These are phyloP conservation scores for Drosophila pachea DNA, from an alignment of 1,140 invertebrate genomes.

Conservation along the genomic window DNA sequence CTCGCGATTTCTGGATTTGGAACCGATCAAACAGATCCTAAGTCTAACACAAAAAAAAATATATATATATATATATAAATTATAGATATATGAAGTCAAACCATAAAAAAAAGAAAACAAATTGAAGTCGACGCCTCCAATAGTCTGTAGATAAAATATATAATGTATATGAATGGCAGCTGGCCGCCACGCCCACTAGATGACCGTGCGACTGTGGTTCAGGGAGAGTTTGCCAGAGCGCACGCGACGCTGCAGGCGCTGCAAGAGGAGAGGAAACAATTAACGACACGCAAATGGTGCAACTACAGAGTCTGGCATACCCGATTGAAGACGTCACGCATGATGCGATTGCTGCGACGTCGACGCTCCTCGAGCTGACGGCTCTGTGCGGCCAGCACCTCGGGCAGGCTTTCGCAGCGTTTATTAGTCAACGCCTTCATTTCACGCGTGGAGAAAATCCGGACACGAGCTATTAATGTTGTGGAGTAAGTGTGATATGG, in stretches of 20 bases:
- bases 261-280: not conserved
- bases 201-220: constrained; percentile 70
- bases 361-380: constrained; percentile 52
- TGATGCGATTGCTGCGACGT: constrained; percentile 62
- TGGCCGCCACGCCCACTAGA: constrained; percentile 35
- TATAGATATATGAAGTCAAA: not conserved
- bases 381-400: constrained; percentile 59
- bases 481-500: not conserved
- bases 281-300: not conserved
- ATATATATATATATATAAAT: constrained; percentile 6
- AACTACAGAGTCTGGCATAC: constrained; percentile 26
- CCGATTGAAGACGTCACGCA: constrained; percentile 73
- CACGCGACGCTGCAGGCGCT: constrained; percentile 73
- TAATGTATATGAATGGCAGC: too few species aligned
- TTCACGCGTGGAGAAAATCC: constrained; percentile 64
- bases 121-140: constrained; percentile 5
- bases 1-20: too few species aligned
- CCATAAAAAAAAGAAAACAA: not conserved
- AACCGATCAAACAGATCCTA: constrained; percentile 21
- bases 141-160: constrained; percentile 3
- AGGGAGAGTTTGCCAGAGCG: constrained; percentile 63
- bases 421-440: constrained; percentile 75
- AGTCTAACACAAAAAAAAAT: constrained; percentile 15
- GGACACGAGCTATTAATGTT: constrained; percentile 45
- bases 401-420: constrained; percentile 60